phyloP scores from a whole-genome alignment of 30 jellyfish, hydroid and myxozoan species.

The Aurelia aurita complex sp. Pacific region DNA sequence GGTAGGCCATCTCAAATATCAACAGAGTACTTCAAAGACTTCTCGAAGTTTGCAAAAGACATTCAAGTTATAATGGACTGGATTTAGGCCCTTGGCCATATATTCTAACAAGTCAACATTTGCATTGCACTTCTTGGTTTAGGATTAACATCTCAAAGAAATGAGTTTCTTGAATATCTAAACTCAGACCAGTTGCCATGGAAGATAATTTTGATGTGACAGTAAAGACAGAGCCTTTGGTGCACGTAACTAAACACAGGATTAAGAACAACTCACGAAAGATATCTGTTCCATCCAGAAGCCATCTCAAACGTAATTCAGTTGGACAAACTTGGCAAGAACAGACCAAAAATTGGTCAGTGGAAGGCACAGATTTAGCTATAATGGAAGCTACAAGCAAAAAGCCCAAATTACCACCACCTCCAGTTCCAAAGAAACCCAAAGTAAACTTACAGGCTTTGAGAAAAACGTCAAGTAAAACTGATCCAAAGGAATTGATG shows the following conservation, averaged over 20 bases:
- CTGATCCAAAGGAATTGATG: no score
- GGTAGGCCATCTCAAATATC: no score
- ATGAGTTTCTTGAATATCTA: constrained; percentile 3
- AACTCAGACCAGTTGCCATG: constrained; percentile 40
- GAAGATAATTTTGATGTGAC: constrained; percentile 56
- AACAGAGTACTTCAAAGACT: no score
- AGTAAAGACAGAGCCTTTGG: constrained; percentile 48
- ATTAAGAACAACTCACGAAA: constrained; percentile 51
- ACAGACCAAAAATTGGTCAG: constrained; percentile 1
- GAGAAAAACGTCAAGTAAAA: background rate
- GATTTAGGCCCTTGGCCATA: no score
- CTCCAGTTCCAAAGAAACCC: constrained; percentile 73
- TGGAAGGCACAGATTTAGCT: background rate
- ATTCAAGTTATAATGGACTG: no score
- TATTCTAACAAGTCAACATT: constrained; percentile 20
- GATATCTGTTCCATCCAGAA: constrained; percentile 40
- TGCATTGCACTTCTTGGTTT: constrained; percentile 13
- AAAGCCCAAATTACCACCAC: constrained; percentile 59
- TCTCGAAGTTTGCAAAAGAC: no score
- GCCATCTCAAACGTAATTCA: constrained; percentile 40
- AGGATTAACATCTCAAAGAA: constrained; percentile 28
- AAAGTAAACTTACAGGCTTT: background rate
- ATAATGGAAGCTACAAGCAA: background rate
- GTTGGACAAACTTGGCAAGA: background rate
- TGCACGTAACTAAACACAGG: constrained; percentile 61